phyloP scores from a whole-genome alignment of 2,113 vertebrate species.

The Odobenus rosmarus region DNA sequence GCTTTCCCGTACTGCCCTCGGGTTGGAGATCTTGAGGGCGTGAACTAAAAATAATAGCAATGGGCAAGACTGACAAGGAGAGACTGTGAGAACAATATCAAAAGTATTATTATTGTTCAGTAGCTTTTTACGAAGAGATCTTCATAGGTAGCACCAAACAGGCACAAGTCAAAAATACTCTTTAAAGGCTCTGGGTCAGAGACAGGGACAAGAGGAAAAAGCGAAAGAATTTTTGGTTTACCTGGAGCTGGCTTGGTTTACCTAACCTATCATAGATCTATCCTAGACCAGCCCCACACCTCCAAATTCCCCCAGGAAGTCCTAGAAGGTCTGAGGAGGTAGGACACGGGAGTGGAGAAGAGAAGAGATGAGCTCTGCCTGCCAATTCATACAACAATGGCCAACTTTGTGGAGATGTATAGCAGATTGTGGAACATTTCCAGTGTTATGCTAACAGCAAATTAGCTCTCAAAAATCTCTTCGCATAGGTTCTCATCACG shows the following conservation, averaged over 20 bases:
- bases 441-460: background rate
- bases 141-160: background rate
- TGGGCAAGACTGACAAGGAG: background rate
- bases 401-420: background rate
- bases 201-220: background rate
- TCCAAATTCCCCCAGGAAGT: background rate
- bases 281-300: background rate
- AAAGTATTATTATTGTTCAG: background rate
- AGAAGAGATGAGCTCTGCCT: background rate
- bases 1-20: background rate
- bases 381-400: background rate
- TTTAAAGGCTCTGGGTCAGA: background rate
- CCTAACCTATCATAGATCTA: background rate
- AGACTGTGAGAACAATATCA: background rate
- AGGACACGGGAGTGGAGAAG: background rate
- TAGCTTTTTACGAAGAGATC: background rate
- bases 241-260: background rate
- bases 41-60: background rate
- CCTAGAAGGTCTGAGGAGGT: background rate
- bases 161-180: background rate
- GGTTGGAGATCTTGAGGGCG: background rate
- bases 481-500: background rate
- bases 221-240: background rate
- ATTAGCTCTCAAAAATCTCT: background rate
- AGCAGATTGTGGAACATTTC: background rate